Base-by-base conservation (phyloP, 1,140 invertebrate genomes). In the Drosophila lacteicornis region DNA sequence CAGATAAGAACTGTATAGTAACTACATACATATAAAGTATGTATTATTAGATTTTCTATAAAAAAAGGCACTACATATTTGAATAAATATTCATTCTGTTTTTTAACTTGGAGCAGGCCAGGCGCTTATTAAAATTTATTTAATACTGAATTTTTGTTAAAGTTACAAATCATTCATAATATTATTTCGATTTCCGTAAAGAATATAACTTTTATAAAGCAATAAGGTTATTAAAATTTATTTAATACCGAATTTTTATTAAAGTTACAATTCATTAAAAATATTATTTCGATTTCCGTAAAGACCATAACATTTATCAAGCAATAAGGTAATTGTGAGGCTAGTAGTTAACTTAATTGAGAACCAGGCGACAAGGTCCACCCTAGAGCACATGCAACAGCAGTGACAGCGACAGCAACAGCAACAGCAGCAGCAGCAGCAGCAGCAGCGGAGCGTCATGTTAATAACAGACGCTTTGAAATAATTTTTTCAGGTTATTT, bases 401-500 rank as follows among this genome's bases (percentile, higher is more conserved):
- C 46, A 67, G 30, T 19, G 17, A 55, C 63, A 19, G 46, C n/a
- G 38, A 19, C 59, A 33, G 56, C 75, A 7, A 2, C 49, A 12
- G 25, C 8, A 17, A 50, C 67, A 70, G 36, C 60, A 15, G 36
- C 65, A 22, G 60, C 75, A 43, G 42, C 67, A 70, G 36, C 60
- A 15, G 36, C 65, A 22, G 60, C 75, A 43, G 42, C 59, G 40
- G 33, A 38, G 55, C 19, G 17, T 27, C 58, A 74, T 74, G 70
- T 74, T 74, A 74, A 74, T 74, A 73, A 73, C 70, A 73, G 70
- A 50, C 68, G 38, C 69, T 36, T 71, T 19, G 69, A 49, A 57
- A 60, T 30, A 33, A 46, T 76, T 75, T 45, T 74, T 85, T 84
- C 82, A 87, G 77, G 85, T 90, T 87, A 83, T 84, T 88, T 83